Base-by-base conservation (phyloP, 2,113 vertebrate species). In the Dicrurus megarhynchus region DNA sequence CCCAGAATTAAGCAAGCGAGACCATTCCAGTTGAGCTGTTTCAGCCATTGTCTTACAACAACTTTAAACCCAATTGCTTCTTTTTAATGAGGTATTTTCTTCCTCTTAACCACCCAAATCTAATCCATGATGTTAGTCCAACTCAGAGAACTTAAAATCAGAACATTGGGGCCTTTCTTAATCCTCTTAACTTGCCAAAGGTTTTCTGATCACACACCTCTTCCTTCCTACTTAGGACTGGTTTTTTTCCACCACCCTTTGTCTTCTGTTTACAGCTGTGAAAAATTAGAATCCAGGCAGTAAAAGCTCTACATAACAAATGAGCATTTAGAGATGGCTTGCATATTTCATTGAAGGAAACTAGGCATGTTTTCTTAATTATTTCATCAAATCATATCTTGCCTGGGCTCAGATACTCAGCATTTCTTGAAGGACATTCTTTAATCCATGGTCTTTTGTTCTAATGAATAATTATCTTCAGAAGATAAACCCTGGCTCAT, bases 131-230 rank as follows among this genome's bases (percentile, higher is more conserved):
- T 96, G 84, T 94, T 91, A 96, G 90, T 83, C 93, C 95, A 97
- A 96, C 91, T 96, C 80, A 95, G 95, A 84, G 90, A 94, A 93
- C 81, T 94, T 93, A 96, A 97, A 95, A 87, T 94, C 93, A 85
- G 95, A 97, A 97, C 90, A 94, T 5, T 87, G 91, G 89, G 93
- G 95, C 78, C 95, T 97, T 95, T 91, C 93, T 96, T 97, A 97
- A 97, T 97, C 97, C 96, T 97, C 96, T 97, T 97, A 97, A 97
- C 91, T 96, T 96, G 94, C 96, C 96, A 96, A 97, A 96, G 95
- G 85, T 94, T 95, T 97, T 96, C 93, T 95, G 91, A 97, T 96
- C 97, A 97, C 97, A 96, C 95, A 96, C 95, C 94, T 97, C 94
- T 96, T 94, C 91, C 94, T 92, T 95, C 81, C 84, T 96, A 96